Base-by-base conservation (phyloP, 2,797 vertebrate species). In the Psittacula echo region DNA sequence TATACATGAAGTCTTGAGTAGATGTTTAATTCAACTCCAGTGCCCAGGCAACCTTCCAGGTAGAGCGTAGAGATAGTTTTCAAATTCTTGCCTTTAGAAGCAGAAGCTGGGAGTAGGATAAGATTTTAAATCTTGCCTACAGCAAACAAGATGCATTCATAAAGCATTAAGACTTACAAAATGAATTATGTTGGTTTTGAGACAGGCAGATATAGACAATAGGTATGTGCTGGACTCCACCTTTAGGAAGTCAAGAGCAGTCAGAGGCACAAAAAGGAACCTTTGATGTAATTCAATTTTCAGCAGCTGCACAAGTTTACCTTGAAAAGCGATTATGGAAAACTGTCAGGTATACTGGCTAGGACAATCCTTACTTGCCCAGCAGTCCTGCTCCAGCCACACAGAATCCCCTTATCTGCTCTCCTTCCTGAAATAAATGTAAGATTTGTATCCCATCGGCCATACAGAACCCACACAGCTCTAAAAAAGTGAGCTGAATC, bases 401-500 rank as follows among this genome's bases (percentile, higher is more conserved):
- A 73, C 19, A 87, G 30, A 82, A 73, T 34, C 56, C 84, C 51
- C 45, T 68, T 68, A 48, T 42, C 32, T 90, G 39, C 39, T 81
- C 47, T 85, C 64, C 62, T 76, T 47, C 30, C 78, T 34, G 6
- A 83, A 86, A 80, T 64, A 86, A 94, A 83, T 4, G 32, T 32
- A 85, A 71, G 54, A 64, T 89, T 50, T 42, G 60, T 80, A 82
- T 47, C 80, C 65, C n/a, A 34, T 10, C 71, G 67, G 48, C 62
- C 65, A 67, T n/a, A 68, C 75, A 93, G 78, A 95, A 83, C 78
- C 47, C 72, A 85, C 61, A 56, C 29, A 81, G 70, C 32, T 87
- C 84, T 65, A 51, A 81, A 76, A 76, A 64, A 72, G 64, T 45
- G 42, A 93, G 65, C 61, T 96, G 86, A 93, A 95, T 90, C 89